Conservation (phyloP, 2,113 vertebrate species). For the Blennius ocellaris region DNA sequence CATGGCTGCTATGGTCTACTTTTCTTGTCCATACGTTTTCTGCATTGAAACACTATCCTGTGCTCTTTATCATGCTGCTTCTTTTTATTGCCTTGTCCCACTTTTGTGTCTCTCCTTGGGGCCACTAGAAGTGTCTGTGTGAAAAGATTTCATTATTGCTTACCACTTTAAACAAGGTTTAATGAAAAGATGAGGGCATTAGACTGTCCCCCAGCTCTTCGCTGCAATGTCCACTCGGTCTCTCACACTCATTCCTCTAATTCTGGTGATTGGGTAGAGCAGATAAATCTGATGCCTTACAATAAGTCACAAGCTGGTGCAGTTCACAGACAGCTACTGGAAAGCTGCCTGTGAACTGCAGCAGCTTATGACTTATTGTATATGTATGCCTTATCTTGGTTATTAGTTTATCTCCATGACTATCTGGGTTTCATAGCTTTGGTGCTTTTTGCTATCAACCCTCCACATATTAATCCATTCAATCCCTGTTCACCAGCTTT, state of each 20-base stretch:
- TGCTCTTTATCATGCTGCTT: conserved; percentile 8
- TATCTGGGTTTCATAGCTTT: conserved; percentile 65
- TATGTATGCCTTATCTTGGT: conserved; percentile 64
- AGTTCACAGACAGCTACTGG: conserved; percentile 39
- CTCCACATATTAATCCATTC: conserved; percentile 63
- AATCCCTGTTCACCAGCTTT: conserved; percentile 56
- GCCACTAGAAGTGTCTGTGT: conserved; percentile 21
- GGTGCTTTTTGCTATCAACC: conserved; percentile 55
- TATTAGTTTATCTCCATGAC: conserved; percentile 79
- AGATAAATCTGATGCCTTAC: conserved; percentile 34
- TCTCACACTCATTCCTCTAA: conserved; percentile 4
- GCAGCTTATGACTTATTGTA: conserved; percentile 44
- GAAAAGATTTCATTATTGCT: conserved; percentile 59
- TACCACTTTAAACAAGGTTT: conserved; percentile 25
- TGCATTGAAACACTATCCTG: conserved; percentile 22
- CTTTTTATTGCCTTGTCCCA: conserved; percentile 18
- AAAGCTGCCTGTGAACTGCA: conserved; percentile 36
- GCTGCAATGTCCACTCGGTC: background rate
- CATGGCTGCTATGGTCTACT: conserved; percentile 1
- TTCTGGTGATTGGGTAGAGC: conserved; percentile 19
- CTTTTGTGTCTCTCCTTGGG: conserved; percentile 16
- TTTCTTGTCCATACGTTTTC: conserved; percentile 7
- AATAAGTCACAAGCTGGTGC: conserved; percentile 42
- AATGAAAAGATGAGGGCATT: conserved; percentile 64
- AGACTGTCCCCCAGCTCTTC: conserved; percentile 12